Conservation (phyloP, 2,888 invertebrate genomes). For the Athrips mouffetella region DNA sequence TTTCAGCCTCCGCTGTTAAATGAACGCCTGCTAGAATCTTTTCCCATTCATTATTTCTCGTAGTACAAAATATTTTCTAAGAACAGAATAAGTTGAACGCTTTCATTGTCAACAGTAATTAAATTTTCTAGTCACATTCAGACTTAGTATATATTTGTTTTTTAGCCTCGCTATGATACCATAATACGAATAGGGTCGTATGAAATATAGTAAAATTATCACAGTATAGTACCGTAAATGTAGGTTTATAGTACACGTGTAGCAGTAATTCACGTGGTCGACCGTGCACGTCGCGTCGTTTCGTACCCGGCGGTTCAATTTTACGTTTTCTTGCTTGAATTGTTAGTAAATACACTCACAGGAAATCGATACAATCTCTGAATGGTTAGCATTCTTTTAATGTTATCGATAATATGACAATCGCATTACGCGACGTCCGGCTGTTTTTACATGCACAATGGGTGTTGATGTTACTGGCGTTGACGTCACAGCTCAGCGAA, state of each 20-base stretch:
- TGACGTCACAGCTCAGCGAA: constrained; percentile 21
- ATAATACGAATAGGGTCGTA: background rate
- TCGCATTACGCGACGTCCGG: constrained; percentile 9
- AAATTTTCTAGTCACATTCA: background rate
- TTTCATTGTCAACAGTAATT: background rate
- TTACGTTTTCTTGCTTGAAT: background rate
- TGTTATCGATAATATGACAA: constrained; percentile 14
- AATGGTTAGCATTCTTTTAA: constrained; percentile 30
- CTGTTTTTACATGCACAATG: constrained; percentile 12
- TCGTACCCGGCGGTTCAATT: background rate
- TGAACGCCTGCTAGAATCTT: constrained; percentile 22
- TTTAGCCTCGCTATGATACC: background rate
- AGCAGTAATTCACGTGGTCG: constrained; percentile 3
- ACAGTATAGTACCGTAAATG: constrained; percentile 1
- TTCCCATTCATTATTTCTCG: constrained; percentile 19
- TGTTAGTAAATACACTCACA: constrained; percentile 18
- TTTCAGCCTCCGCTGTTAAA: constrained; percentile 29
- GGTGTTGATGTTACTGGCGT: background rate
- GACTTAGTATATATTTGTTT: constrained; percentile 1
- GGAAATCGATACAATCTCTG: constrained; percentile 24
- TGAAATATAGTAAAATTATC: background rate
- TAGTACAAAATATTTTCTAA: no score
- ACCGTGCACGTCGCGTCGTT: no score
- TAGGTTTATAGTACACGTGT: constrained; percentile 6
- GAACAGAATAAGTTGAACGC: no score